Base-by-base conservation (phyloP, 2,888 invertebrate genomes). In the Adelognathus sp. region DNA sequence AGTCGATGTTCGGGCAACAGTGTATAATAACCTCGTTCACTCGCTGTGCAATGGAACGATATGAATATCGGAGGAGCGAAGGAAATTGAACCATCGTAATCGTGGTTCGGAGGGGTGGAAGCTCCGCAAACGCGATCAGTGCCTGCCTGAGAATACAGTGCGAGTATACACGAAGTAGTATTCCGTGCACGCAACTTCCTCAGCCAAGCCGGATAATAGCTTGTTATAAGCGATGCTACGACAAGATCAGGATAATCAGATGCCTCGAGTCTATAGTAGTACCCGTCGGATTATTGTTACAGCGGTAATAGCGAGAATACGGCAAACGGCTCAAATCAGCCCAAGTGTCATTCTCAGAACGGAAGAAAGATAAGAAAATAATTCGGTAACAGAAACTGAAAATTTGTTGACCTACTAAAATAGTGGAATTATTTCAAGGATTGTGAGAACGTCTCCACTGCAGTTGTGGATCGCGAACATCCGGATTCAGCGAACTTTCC, bases 211-310 rank as follows among this genome's bases (percentile, higher is more conserved):
- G 52, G 71, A 33, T 60, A 71, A 74, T 74, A 36, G 39, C 58
- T 29, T 31, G 54, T 21, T 24, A 39, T 54, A 70, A 64, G 39
- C 70, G 54, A 58, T 50, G 33, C 64, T 60, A 67, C 41, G 24
- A 58, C 41, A 54, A 39, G 66, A 72, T 77, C 72, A 44, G 64
- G 46, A 56, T 79, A 79, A 77, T 77, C 67, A 77, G 76, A 76
- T 71, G 44, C 67, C 41, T 50, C 41, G 52, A 71, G 60, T 69
- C 63, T 76, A 79, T 72, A 73, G 54, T 78, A 64, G 54, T 78
- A 64, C 58, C 50, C 58, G 64, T 41, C 50, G 64, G 56, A 64
- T 4, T 5, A 52, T 29, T 64, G 31, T 27, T 39, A n/a, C 39
- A 14, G 46, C 41, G 41, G 52, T 63, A 44, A 63, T 41, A 31